phyloP scores from a whole-genome alignment of 1,140 invertebrate genomes.

The Cotesia typhae region DNA sequence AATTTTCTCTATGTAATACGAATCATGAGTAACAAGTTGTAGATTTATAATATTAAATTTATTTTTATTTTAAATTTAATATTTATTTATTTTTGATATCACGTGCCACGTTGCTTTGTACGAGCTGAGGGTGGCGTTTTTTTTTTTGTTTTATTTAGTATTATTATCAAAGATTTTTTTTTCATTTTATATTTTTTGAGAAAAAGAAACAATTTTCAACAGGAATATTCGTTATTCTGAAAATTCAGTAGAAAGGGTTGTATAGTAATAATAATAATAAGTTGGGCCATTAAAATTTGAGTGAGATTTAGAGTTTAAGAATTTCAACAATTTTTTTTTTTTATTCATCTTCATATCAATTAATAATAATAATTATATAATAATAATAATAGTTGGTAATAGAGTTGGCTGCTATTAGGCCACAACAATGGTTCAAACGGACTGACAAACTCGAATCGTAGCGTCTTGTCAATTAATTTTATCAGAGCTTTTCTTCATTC shows the following conservation, averaged over 20 bases:
- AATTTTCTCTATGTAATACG: constrained; percentile 42
- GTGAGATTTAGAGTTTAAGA: constrained; percentile 10
- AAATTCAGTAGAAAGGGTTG: too few species aligned
- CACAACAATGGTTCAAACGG: constrained; percentile 31
- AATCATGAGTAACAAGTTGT: constrained; percentile 49
- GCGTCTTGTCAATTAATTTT: constrained; percentile 17
- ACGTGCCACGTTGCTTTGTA: constrained; percentile 59
- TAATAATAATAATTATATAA: constrained; percentile 6
- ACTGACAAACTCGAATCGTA: constrained; percentile 39
- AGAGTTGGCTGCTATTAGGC: constrained; percentile 12
- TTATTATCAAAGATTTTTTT: constrained; percentile 1
- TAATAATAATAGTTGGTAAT: constrained; percentile 14
- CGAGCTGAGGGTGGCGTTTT: constrained; percentile 58
- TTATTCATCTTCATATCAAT: constrained; percentile 1
- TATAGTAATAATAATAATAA: too few species aligned
- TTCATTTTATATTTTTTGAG: constrained; percentile 17
- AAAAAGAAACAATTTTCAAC: constrained; percentile 11
- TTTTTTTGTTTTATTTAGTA: constrained; percentile 14
- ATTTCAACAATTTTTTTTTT: constrained; percentile 9
- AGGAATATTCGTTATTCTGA: constrained; percentile 1
- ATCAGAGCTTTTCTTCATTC: not conserved
- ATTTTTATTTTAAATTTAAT: constrained; percentile 36
- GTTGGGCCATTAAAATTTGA: too few species aligned
- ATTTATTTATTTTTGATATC: constrained; percentile 51
- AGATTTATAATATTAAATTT: constrained; percentile 31